A percentile compares a stretch with the other conserved stretches of the same genome.
phyloP scores from a whole-genome alignment of 2,113 vertebrate species.

The Stomatorhinus ivindoensis region DNA sequence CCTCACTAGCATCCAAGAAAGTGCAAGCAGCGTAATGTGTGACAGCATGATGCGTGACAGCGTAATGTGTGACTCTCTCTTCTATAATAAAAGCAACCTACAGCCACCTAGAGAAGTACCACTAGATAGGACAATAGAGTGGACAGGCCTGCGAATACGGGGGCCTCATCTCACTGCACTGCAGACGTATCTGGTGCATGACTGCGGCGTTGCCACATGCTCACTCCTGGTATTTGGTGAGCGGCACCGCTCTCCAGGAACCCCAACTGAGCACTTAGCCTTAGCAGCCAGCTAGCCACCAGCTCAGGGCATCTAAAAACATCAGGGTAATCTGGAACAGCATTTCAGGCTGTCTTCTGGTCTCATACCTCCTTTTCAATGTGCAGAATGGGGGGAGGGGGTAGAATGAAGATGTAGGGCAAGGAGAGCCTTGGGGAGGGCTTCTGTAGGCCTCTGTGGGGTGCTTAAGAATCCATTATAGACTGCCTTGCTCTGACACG shows the following conservation, averaged over 20 bases:
- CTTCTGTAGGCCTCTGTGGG: not conserved
- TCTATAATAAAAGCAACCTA: not conserved
- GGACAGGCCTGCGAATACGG: not conserved
- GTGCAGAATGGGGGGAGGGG: not conserved
- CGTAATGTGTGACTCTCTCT: not conserved
- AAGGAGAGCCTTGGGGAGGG: not conserved
- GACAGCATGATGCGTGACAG: too few relatives aligned
- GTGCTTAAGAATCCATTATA: not conserved
- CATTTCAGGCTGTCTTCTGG: not conserved
- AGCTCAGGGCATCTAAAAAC: not conserved
- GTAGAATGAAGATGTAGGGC: not conserved
- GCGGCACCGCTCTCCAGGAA: not conserved
- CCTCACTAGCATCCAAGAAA: slow-evolving; percentile 7
- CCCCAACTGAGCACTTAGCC: not conserved
- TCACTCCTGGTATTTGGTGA: not conserved
- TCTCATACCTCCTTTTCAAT: not conserved
- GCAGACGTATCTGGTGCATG: not conserved
- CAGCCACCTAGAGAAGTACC: not conserved
- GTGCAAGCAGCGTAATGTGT: not conserved
- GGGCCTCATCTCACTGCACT: not conserved
- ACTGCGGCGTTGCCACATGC: not conserved
- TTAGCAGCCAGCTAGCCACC: not conserved
- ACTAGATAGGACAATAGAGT: not conserved
- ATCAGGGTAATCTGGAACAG: not conserved
- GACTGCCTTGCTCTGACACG: not conserved